Evolutionary conservation across 1,140 invertebrate species (phyloP).

Genomic region (Nebria ingens): DNA sequence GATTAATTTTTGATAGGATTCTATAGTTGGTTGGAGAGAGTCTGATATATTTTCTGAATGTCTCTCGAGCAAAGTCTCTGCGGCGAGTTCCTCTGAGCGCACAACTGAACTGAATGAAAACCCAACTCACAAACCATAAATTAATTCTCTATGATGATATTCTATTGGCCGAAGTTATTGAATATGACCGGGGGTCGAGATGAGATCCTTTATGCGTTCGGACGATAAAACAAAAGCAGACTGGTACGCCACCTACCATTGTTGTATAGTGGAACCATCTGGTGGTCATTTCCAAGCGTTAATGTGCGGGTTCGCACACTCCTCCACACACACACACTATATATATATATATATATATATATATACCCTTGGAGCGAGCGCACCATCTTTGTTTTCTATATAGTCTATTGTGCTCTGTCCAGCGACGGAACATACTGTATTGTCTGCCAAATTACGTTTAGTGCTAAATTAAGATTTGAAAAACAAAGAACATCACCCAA

Average conservation of each 20-base stretch:
- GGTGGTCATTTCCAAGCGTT: slow-evolving; percentile 6
- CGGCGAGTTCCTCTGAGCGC: too few species aligned
- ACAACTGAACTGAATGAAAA: slow-evolving; percentile 3
- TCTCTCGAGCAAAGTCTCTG: too few species aligned
- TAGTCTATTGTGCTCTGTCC: slow-evolving; percentile 2
- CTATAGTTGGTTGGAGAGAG: too few species aligned
- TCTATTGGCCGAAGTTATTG: slow-evolving; percentile 9
- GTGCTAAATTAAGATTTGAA: slow-evolving; percentile 2
- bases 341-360: not conserved
- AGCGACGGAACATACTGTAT: slow-evolving; percentile 1
- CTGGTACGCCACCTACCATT: slow-evolving; percentile 4
- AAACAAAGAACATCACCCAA: slow-evolving; percentile 1
- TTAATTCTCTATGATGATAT: slow-evolving; percentile 8
- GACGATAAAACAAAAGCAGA: slow-evolving; percentile 7
- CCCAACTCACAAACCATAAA: not conserved
- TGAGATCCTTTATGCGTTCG: slow-evolving; percentile 6
- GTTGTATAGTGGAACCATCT: slow-evolving; percentile 6
- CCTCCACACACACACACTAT: slow-evolving; percentile 2
- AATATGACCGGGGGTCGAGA: slow-evolving; percentile 8
- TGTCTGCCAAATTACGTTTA: slow-evolving; percentile 9
- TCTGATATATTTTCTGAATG: too few species aligned
- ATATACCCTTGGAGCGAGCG: not conserved
- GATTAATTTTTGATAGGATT: too few species aligned
- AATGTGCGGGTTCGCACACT: not conserved
- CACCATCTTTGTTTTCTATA: slow-evolving; percentile 9